Evolutionary conservation across 1,140 invertebrate species (phyloP).

Genomic region (Zeugodacus cucurbitae): DNA sequence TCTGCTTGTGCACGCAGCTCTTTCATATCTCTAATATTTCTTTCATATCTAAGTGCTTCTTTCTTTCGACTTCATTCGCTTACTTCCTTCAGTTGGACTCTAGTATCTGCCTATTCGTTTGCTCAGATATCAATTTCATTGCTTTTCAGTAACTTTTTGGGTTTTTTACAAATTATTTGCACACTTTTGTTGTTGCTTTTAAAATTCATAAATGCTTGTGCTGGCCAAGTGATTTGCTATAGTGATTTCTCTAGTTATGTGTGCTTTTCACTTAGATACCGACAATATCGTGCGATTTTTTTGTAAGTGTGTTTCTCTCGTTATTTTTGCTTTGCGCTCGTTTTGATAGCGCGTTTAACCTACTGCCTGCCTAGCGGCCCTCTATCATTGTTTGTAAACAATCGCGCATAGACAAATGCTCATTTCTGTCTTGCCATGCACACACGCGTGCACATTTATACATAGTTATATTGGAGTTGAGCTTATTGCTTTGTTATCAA

Average conservation of each 20-base stretch:
- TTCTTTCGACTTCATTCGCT: neutral
- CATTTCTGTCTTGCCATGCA: neutral
- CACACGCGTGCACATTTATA: neutral
- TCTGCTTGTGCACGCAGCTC: neutral
- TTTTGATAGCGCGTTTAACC: neutral
- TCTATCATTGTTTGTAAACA: slow-evolving; percentile 3
- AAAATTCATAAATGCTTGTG: neutral
- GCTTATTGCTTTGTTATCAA: neutral
- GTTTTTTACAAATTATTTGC: neutral
- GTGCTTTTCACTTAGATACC: neutral
- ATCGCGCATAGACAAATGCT: neutral
- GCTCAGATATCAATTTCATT: neutral
- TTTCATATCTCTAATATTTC: neutral
- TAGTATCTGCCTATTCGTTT: neutral
- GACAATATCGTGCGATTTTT: neutral
- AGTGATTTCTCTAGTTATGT: neutral
- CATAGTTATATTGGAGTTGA: neutral
- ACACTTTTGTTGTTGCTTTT: neutral
- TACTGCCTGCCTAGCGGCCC: neutral
- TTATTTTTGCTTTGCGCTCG: neutral
- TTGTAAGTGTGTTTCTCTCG: too few species aligned
- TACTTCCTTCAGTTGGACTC: neutral
- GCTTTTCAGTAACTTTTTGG: neutral
- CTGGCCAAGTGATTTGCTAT: neutral
- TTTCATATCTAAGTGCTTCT: neutral